These are phyloP conservation scores for Leptothorax acervorum DNA, from an alignment of 2,888 invertebrate genomes.

Conservation along the genomic window DNA sequence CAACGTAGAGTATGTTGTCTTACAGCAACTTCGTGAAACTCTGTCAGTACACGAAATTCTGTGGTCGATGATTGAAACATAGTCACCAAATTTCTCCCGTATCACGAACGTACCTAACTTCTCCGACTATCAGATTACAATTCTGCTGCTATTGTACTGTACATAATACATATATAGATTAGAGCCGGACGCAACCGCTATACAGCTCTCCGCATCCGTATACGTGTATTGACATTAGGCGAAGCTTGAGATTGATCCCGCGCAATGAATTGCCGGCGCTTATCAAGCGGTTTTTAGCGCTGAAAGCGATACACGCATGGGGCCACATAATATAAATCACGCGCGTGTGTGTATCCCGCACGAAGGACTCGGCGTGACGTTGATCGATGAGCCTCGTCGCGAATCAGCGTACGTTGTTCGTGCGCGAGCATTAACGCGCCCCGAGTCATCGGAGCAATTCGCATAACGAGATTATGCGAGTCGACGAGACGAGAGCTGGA, in stretches of 20 bases:
- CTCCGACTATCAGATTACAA: conserved; percentile 13
- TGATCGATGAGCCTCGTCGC: conserved; percentile 64
- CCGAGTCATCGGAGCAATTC: conserved; percentile 66
- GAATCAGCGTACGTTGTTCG: conserved; percentile 43
- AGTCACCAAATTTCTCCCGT: background rate
- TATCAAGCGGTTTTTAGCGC: conserved; percentile 28
- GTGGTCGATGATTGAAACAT: conserved; percentile 4
- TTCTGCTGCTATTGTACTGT: background rate
- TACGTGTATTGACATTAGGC: background rate
- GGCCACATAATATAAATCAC: conserved; percentile 62
- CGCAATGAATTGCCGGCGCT: conserved; percentile 21
- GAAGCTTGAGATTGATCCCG: conserved; percentile 30
- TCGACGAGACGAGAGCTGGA: conserved; percentile 38
- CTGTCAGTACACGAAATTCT: background rate
- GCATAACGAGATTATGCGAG: conserved; percentile 66
- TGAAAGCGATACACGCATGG: background rate
- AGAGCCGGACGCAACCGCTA: background rate
- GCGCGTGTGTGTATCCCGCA: conserved; percentile 38
- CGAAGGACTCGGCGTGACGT: conserved; percentile 62
- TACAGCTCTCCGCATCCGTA: background rate
- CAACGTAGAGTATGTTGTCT: background rate
- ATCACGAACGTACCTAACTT: conserved; percentile 3
- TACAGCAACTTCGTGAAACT: conserved; percentile 11
- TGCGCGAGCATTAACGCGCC: conserved; percentile 63
- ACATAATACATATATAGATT: background rate